These are phyloP conservation scores for Bungarus multicinctus DNA, from an alignment of 2,113 vertebrate species.

Conservation along the genomic window DNA sequence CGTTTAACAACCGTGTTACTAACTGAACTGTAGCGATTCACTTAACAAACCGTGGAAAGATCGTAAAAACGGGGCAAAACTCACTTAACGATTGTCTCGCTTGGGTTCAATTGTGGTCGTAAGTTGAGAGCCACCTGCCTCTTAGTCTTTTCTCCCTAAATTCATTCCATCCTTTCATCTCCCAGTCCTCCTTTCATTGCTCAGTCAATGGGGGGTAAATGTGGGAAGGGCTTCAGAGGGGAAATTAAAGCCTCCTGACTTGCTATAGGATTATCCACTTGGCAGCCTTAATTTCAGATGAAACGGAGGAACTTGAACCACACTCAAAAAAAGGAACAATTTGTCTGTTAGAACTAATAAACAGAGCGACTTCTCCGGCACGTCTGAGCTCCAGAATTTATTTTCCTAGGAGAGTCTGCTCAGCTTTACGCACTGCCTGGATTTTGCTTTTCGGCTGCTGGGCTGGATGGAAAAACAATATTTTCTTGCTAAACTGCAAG, in stretches of 20 bases:
- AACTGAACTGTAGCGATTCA: too few relatives aligned
- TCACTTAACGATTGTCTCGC: too few relatives aligned
- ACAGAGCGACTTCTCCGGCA: background rate
- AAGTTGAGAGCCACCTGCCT: too few relatives aligned
- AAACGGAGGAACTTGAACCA: background rate
- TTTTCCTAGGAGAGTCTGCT: background rate
- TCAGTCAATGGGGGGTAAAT: background rate
- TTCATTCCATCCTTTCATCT: background rate
- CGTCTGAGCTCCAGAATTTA: background rate
- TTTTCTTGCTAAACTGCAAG: background rate
- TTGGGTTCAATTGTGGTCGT: too few relatives aligned
- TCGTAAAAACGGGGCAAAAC: too few relatives aligned
- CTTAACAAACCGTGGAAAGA: too few relatives aligned
- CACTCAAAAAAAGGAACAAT: background rate
- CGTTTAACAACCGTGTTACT: too few relatives aligned
- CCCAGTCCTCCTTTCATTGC: background rate
- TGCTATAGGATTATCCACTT: background rate
- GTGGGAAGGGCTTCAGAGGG: background rate
- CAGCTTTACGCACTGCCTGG: background rate
- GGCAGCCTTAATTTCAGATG: background rate
- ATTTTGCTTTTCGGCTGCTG: background rate
- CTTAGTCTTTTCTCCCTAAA: background rate
- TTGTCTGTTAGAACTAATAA: background rate
- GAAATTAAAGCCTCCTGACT: background rate
- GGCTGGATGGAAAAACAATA: background rate